Conservation (phyloP, 30 jellyfish, hydroid and myxozoan genomes). For the Chironex yamaguchii region DNA sequence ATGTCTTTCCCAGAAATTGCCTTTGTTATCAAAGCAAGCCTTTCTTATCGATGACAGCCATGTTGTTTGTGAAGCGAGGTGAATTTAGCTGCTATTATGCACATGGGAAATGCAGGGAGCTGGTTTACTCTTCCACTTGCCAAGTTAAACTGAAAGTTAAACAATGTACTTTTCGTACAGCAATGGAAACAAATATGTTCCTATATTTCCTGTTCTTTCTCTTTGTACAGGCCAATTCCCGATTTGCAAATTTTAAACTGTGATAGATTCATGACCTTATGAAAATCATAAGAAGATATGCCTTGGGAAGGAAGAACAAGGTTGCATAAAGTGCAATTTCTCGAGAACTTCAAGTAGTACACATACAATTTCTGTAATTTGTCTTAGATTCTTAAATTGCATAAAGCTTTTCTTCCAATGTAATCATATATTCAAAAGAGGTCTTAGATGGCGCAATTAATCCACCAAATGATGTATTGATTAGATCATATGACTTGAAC, state of each 20-base stretch:
- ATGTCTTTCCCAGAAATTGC: too few species aligned
- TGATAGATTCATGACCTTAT: conserved; percentile 20
- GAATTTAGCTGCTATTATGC: too few species aligned
- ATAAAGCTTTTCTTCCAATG: conserved; percentile 16
- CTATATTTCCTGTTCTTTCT: not conserved
- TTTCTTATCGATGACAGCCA: too few species aligned
- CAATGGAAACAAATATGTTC: too few species aligned
- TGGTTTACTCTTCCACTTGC: too few species aligned
- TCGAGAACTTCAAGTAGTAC: not conserved
- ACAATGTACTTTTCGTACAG: too few species aligned
- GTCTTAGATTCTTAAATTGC: not conserved
- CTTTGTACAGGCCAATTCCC: not conserved
- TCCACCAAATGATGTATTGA: conserved; percentile 36
- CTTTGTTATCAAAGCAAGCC: too few species aligned
- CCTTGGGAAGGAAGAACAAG: conserved; percentile 8
- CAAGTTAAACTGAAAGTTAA: too few species aligned
- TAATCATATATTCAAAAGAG: not conserved
- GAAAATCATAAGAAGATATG: conserved; percentile 28
- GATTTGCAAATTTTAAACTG: conserved; percentile 35
- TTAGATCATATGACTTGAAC: conserved; percentile 36
- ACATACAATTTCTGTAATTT: not conserved
- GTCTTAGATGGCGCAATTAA: conserved; percentile 28
- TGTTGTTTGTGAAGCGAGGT: too few species aligned
- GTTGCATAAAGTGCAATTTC: not conserved
- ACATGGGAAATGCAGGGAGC: too few species aligned